phyloP scores from a whole-genome alignment of 2,888 invertebrate genomes.

The Gari tellinella region DNA sequence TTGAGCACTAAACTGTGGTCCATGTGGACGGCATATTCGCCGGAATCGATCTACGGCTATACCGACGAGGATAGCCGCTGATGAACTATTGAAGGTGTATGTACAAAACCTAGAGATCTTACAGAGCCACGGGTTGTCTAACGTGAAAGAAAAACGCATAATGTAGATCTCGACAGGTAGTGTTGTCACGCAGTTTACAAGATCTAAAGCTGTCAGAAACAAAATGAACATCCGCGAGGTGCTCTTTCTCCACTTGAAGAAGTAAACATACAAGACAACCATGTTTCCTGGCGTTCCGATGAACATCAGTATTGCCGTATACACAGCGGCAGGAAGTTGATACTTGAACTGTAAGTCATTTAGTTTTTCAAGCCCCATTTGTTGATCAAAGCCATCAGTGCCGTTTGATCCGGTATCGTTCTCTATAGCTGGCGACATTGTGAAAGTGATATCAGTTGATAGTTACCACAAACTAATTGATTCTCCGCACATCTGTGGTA shows the following conservation, averaged over 20 bases:
- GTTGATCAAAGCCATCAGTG: no score
- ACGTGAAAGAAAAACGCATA: conserved; percentile 55
- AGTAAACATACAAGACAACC: conserved; percentile 66
- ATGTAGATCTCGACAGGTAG: conserved; percentile 69
- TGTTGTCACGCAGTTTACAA: conserved; percentile 65
- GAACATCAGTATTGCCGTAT: conserved; percentile 60
- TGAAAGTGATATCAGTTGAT: no score
- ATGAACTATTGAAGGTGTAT: conserved; percentile 66
- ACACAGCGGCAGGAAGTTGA: conserved; percentile 61
- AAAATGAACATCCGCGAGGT: conserved; percentile 66
- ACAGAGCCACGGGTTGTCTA: conserved; percentile 61
- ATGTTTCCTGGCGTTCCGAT: conserved; percentile 67
- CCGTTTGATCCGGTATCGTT: no score
- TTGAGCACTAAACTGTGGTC: conserved; percentile 54
- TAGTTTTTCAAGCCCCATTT: conserved; percentile 12
- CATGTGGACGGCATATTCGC: conserved; percentile 69
- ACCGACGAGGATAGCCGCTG: conserved; percentile 65
- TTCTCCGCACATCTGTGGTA: no score
- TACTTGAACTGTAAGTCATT: conserved; percentile 29
- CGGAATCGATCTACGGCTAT: conserved; percentile 69
- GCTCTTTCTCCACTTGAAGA: conserved; percentile 65
- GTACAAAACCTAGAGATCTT: conserved; percentile 66
- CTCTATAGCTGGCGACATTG: no score
- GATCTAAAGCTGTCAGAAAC: conserved; percentile 63
- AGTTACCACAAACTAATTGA: no score